Base-by-base conservation (phyloP, 1,140 invertebrate genomes). In the Anastrepha obliqua region DNA sequence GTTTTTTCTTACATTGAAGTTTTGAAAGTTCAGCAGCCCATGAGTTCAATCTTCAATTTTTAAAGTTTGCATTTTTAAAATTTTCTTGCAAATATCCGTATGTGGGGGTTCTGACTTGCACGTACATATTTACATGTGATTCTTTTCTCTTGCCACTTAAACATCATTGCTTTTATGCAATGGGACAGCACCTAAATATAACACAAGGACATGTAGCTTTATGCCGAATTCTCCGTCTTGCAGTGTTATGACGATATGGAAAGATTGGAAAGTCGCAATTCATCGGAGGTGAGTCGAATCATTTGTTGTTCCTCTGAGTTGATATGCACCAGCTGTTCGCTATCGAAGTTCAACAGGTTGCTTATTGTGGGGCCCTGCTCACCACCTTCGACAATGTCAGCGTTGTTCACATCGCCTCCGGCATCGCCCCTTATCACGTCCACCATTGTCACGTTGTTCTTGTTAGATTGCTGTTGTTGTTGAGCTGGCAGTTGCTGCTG, bases 231-330 rank as follows among this genome's bases (percentile, higher is more conserved):
- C 6, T 78, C 65, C 44, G 70, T 74, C 6, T 44, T 70, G 15
- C 7, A 64, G 67, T 42, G 20, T 91, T 92, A 93, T 89, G 91
- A 92, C 64, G 92, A 93, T 90, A 93, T 92, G 74, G 92, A 93
- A 78, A 93, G 86, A 81, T 93, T 93, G 55, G 92, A 93, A 87
- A 93, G 90, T 90, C 91, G 89, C 70, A 92, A 90, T 89, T 94
- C 94, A 85, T 91, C 92, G 5, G 94, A 93, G 88, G 94, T 93
- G 58, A 94, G 90, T 86, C 93, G 93, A 86, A 93, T 90, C 87
- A 94, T 91, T 91, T 94, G 93, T 88, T 94, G 90, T 88, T 94
- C 94, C 67, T 91, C 92, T 9, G 94, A 93, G 88, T 94, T 93
- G 42, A 94, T 90, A 65, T 93, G 92, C 15, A 93, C 93, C 78